Percentiles rank a stretch among this genome's conserved stretches.
These are phyloP conservation scores for Drosophila merina DNA, from an alignment of 2,888 invertebrate genomes.

Conservation along the genomic window DNA sequence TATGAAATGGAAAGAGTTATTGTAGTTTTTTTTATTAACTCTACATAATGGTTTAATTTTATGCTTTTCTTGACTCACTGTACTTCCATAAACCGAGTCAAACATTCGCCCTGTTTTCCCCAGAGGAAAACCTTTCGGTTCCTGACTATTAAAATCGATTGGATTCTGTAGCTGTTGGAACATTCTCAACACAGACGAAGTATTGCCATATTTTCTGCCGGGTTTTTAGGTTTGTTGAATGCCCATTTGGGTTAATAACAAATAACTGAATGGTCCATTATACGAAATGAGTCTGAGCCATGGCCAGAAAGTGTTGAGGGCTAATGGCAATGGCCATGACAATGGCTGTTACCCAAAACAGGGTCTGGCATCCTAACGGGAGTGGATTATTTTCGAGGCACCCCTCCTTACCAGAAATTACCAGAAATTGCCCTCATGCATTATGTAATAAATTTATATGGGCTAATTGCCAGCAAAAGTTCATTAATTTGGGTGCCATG, in stretches of 20 bases:
- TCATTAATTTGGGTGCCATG: conserved; percentile 43
- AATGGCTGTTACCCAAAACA: conserved; percentile 20
- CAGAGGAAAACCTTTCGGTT: conserved; percentile 27
- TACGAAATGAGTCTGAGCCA: conserved; percentile 46
- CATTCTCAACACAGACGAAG: conserved; percentile 19
- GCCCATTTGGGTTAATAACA: conserved; percentile 62
- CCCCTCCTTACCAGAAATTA: conserved; percentile 18
- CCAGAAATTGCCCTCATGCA: conserved; percentile 37
- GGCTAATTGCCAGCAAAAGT: conserved; percentile 49
- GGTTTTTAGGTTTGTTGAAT: conserved; percentile 46
- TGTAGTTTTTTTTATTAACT: too few species aligned
- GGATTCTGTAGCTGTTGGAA: conserved; percentile 42
- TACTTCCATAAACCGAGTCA: conserved; percentile 1
- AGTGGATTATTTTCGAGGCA: conserved; percentile 17
- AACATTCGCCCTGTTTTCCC: conserved; percentile 3
- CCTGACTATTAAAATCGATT: conserved; percentile 67
- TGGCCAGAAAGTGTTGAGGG: conserved; percentile 39
- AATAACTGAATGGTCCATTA: conserved; percentile 66
- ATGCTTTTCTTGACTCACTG: not conserved
- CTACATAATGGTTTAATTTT: not conserved
- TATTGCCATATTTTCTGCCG: conserved; percentile 32
- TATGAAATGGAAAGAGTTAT: too few species aligned
- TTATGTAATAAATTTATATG: conserved; percentile 38
- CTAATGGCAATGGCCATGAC: conserved; percentile 29
- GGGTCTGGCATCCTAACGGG: conserved; percentile 4